Conservation (phyloP, 2,888 invertebrate species). For the Panopea generosa region DNA sequence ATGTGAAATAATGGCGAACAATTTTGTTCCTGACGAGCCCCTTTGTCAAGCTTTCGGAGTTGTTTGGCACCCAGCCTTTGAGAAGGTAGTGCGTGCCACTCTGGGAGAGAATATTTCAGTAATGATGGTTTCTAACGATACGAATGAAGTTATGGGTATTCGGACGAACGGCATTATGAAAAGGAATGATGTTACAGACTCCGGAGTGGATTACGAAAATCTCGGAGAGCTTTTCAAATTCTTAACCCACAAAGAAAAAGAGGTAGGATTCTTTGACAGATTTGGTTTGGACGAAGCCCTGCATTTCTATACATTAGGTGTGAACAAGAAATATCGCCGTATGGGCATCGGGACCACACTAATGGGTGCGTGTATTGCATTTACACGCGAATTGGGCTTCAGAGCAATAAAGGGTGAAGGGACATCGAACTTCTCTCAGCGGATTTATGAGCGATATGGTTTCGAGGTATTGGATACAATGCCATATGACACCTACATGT, state of each 20-base stretch:
- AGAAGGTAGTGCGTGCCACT: conserved; percentile 14
- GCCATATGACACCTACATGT: conserved; percentile 33
- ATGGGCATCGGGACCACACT: conserved; percentile 37
- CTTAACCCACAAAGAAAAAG: conserved; percentile 25
- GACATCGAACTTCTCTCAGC: conserved; percentile 49
- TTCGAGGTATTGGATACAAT: conserved; percentile 31
- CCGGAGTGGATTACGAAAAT: conserved; percentile 13
- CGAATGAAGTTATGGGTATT: conserved; percentile 44
- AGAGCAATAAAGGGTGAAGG: conserved; percentile 42
- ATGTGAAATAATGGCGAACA: conserved; percentile 9
- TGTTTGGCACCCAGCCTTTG: conserved; percentile 31
- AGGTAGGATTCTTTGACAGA: conserved; percentile 23
- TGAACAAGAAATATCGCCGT: conserved; percentile 40
- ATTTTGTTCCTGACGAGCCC: conserved; percentile 48
- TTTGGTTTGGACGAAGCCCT: conserved; percentile 24
- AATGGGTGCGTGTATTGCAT: conserved; percentile 28
- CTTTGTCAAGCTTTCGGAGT: conserved; percentile 35
- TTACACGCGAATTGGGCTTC: conserved; percentile 37
- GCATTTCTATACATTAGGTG: conserved; percentile 43
- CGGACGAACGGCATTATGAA: conserved; percentile 22
- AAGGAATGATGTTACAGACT: not conserved
- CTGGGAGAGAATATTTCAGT: conserved; percentile 35
- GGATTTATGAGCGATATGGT: conserved; percentile 34
- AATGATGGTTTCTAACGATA: conserved; percentile 39
- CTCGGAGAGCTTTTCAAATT: conserved; percentile 30